Evolutionary conservation across 2,113 vertebrate genomes (phyloP).

Genomic region (Microtus richardsoni): DNA sequence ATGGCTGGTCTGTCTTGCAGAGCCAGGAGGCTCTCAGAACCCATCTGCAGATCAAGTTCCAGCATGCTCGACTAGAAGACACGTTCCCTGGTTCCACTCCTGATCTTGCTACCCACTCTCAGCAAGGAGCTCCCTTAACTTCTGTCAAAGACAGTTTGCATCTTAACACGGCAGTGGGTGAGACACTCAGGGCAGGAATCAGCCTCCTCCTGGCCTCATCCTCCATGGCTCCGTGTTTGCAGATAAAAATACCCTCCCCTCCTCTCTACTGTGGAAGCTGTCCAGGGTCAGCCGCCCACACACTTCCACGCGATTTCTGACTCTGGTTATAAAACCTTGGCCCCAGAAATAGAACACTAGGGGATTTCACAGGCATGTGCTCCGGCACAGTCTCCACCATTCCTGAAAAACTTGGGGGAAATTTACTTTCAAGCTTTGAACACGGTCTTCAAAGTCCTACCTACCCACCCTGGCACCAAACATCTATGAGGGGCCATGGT

Average conservation of each 20-base stretch:
- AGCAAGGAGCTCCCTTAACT: conserved; percentile 59
- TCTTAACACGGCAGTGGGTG: conserved; percentile 59
- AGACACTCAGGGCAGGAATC: conserved; percentile 52
- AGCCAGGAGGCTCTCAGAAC: neutral
- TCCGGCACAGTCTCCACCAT: conserved; percentile 50
- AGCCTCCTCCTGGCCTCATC: conserved; percentile 65
- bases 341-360: conserved; percentile 74
- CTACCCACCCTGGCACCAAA: conserved; percentile 1
- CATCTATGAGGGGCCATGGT: neutral
- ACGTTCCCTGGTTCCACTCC: conserved; percentile 8
- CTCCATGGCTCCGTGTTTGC: conserved; percentile 23
- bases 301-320: conserved; percentile 72
- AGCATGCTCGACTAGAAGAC: conserved; percentile 14
- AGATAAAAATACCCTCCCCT: conserved; percentile 71
- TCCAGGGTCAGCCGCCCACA: conserved; percentile 77
- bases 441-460: conserved; percentile 59
- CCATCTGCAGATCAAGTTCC: conserved; percentile 36
- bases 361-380: conserved; percentile 77
- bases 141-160: conserved; percentile 39
- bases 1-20: neutral
- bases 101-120: conserved; percentile 51
- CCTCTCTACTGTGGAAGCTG: conserved; percentile 62
- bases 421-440: conserved; percentile 68
- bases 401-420: conserved; percentile 69
- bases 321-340: conserved; percentile 73